A percentile compares a stretch with the other conserved stretches of the same genome.
Conservation (phyloP, 2,888 invertebrate genomes). For the Clistopyga incitator region DNA sequence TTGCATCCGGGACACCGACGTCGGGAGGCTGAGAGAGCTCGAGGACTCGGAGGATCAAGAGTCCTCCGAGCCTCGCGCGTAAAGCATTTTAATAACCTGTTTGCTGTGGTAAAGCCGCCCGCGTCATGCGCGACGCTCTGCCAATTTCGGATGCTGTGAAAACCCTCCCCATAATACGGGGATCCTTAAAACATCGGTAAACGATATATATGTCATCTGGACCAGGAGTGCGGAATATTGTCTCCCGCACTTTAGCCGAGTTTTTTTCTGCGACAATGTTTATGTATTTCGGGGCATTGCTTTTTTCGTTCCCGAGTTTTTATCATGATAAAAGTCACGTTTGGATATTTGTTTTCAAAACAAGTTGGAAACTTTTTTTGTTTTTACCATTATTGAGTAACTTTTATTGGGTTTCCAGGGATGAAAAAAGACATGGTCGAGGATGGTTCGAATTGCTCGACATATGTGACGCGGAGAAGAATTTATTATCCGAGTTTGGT, state of each 20-base stretch:
- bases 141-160: not conserved
- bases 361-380: not conserved
- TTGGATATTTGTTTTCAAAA: not conserved
- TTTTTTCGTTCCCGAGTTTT: too few relatives aligned
- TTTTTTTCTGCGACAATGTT: too few relatives aligned
- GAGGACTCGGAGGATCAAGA: conserved; percentile 31
- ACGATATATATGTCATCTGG: not conserved
- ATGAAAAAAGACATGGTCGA: not conserved
- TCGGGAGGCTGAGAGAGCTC: conserved; percentile 6
- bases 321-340: too few relatives aligned
- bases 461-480: too few relatives aligned
- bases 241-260: not conserved
- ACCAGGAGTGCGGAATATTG: not conserved
- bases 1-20: conserved; percentile 58
- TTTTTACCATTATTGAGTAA: not conserved
- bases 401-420: not conserved
- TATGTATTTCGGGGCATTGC: too few relatives aligned
- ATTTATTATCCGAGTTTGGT: conserved; percentile 21
- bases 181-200: not conserved
- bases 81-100: conserved; percentile 61
- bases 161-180: not conserved
- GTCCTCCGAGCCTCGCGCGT: conserved; percentile 17
- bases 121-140: not conserved
- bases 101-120: conserved; percentile 4
- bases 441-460: not conserved